phyloP scores from a whole-genome alignment of 64 coral and sea anemone genomes.

The Anthopleura sola region DNA sequence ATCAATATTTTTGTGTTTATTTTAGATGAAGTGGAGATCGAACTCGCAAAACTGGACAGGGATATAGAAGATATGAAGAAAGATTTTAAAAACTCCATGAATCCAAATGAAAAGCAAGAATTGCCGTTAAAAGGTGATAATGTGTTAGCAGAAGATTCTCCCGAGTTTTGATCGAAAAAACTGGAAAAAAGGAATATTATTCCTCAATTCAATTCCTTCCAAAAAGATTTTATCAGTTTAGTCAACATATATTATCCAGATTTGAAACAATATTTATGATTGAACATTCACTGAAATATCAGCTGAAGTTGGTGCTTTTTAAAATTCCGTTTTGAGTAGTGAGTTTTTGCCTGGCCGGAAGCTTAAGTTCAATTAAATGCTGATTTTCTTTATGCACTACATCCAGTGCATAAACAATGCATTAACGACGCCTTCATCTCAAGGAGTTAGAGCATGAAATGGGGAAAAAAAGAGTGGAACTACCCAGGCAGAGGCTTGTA shows the following conservation, averaged over 20 bases:
- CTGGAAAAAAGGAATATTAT: neutral
- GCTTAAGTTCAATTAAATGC: neutral
- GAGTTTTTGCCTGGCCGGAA: too few species aligned
- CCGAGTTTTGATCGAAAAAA: neutral
- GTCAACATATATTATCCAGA: too few species aligned
- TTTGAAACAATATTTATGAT: too few species aligned
- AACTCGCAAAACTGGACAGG: slow-evolving; percentile 17
- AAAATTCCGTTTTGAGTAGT: too few species aligned
- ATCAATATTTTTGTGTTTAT: neutral
- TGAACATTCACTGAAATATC: too few species aligned
- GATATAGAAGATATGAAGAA: slow-evolving; percentile 33
- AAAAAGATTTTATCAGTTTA: too few species aligned
- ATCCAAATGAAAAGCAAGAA: neutral
- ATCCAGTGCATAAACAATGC: neutral
- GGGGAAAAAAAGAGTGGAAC: neutral
- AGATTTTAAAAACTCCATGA: slow-evolving; percentile 16
- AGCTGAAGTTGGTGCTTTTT: too few species aligned
- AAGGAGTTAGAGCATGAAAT: neutral
- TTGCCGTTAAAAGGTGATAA: neutral
- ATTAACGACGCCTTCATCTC: neutral
- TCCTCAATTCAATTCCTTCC: too few species aligned
- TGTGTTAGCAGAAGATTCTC: neutral
- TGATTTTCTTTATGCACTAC: neutral
- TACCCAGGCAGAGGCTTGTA: too few species aligned
- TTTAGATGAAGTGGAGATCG: slow-evolving; percentile 20